phyloP scores from a whole-genome alignment of 2,113 vertebrate genomes.

The Perca schrenkii region DNA sequence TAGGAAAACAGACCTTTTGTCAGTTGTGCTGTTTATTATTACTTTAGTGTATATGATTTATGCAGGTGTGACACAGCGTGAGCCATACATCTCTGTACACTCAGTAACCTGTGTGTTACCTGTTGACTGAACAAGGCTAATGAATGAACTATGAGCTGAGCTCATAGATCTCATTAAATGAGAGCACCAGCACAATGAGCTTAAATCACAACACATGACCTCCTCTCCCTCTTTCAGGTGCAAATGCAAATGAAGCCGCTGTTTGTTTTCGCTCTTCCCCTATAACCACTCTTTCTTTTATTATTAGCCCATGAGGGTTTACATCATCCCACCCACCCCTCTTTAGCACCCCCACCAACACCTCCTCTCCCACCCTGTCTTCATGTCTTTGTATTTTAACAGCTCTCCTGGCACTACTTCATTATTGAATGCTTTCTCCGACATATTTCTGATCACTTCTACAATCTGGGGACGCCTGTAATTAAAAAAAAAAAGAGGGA shows the following conservation, averaged over 20 bases:
- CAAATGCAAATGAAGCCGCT: constrained; percentile 12
- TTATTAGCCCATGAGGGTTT: constrained; percentile 30
- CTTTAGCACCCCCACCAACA: not conserved
- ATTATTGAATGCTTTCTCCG: constrained; percentile 28
- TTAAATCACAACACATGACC: not conserved
- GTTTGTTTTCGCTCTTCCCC: not conserved
- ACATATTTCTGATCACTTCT: constrained; percentile 45
- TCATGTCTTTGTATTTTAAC: constrained; percentile 33
- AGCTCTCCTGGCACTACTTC: constrained; percentile 33
- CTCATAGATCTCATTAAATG: not conserved
- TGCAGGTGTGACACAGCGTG: not conserved
- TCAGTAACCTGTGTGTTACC: constrained; percentile 24
- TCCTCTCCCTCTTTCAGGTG: not conserved
- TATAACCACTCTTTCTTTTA: not conserved
- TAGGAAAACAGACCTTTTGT: not conserved
- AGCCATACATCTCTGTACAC: constrained; percentile 7
- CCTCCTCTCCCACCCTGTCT: not conserved
- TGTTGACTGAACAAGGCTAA: constrained; percentile 37
- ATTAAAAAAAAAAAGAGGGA: not conserved
- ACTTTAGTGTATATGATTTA: not conserved
- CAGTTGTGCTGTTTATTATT: not conserved
- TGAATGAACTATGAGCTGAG: constrained; percentile 39
- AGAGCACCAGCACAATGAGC: not conserved
- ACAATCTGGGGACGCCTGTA: constrained; percentile 11
- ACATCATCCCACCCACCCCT: not conserved